Conservation (phyloP, 2,797 vertebrate genomes). For the Periophthalmus magnuspinnatus region DNA sequence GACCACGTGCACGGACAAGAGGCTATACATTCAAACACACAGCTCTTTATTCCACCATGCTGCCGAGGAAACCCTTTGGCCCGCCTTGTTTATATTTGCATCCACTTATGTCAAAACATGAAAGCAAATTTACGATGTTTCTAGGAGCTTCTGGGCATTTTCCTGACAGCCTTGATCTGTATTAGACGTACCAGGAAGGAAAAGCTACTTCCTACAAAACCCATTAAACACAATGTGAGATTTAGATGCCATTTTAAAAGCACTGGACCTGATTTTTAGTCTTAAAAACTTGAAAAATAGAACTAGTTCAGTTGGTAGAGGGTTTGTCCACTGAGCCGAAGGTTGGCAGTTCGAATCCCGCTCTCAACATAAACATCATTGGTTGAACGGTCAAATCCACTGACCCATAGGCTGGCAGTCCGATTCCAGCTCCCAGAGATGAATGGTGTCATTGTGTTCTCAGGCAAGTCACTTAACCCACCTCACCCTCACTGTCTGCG, state of each 20-base stretch:
- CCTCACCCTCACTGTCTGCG: no score
- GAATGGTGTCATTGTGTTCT: no score
- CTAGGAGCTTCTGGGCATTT: slow-evolving; percentile 12
- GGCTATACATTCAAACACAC: slow-evolving; percentile 49
- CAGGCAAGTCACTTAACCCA: no score
- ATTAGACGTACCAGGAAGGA: slow-evolving; percentile 37
- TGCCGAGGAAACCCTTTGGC: slow-evolving; percentile 17
- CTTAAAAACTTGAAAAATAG: no score
- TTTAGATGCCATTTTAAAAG: not conserved
- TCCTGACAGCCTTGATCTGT: slow-evolving; percentile 30
- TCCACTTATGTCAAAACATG: slow-evolving; percentile 13
- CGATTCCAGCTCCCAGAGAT: no score
- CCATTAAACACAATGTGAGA: slow-evolving; percentile 15
- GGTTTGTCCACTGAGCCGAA: no score
- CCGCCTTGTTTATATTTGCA: slow-evolving; percentile 27
- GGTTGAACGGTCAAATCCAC: no score
- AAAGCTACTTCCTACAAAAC: slow-evolving; percentile 42
- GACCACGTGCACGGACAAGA: slow-evolving; percentile 43
- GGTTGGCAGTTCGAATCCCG: no score
- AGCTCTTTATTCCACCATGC: slow-evolving; percentile 30
- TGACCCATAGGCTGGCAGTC: no score
- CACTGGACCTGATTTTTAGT: no score
- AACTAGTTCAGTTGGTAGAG: no score
- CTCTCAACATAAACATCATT: no score
- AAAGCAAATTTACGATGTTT: slow-evolving; percentile 25